phyloP scores from a whole-genome alignment of 1,140 invertebrate species.

The Drosophila nannoptera region DNA sequence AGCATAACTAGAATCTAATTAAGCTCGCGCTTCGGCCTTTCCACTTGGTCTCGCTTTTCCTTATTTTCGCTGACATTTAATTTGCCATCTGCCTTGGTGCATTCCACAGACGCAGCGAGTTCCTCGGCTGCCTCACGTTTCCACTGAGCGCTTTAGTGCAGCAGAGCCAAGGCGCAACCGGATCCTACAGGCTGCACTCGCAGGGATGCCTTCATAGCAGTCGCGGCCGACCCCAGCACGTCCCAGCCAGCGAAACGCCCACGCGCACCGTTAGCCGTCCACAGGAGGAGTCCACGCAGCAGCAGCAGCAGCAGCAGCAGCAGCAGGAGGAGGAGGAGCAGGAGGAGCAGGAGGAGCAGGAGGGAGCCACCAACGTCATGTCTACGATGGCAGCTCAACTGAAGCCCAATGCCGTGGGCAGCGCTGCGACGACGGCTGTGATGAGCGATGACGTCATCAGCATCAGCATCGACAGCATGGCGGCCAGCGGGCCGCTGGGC shows the following conservation, averaged over 20 bases:
- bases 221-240: constrained; percentile 33
- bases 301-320: constrained; percentile 1
- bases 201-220: constrained; percentile 69
- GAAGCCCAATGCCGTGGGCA: constrained; percentile 30
- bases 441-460: constrained; percentile 66
- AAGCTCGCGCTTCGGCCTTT: neutral
- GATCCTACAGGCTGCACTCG: constrained; percentile 81
- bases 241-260: constrained; percentile 25
- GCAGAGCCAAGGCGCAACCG: constrained; percentile 79
- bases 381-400: constrained; percentile 44
- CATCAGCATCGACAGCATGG: constrained; percentile 75
- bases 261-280: constrained; percentile 25
- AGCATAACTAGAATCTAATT: neutral
- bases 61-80: neutral
- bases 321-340: neutral
- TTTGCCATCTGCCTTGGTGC: neutral
- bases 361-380: too few species aligned
- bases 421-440: constrained; percentile 2
- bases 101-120: constrained; percentile 85
- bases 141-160: constrained; percentile 84
- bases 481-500: constrained; percentile 3
- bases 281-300: neutral
- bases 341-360: too few species aligned
- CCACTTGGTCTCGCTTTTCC: neutral
- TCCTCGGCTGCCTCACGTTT: constrained; percentile 89